Evolutionary conservation across 2,888 invertebrate genomes (phyloP).

Genomic region (Apodemia hepburni): DNA sequence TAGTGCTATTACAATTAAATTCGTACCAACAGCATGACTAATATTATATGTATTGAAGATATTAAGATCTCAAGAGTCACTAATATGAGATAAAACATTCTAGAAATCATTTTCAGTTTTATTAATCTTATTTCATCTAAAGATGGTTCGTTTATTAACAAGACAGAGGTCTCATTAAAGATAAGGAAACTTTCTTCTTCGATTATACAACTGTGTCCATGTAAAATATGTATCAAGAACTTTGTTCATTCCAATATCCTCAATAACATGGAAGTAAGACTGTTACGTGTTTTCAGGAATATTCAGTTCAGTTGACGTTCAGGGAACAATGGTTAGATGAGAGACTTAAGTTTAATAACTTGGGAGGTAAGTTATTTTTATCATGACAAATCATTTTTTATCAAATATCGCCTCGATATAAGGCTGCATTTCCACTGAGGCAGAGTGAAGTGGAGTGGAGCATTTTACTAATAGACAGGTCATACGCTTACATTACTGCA

Average conservation of each 20-base stretch:
- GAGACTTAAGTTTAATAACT: constrained; percentile 93
- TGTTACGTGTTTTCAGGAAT: constrained; percentile 87
- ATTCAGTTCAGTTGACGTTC: constrained; percentile 98
- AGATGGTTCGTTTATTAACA: background rate
- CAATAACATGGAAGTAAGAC: background rate
- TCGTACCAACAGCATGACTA: too few species aligned
- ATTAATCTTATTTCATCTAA: background rate
- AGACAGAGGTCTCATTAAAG: background rate
- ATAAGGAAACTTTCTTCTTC: background rate
- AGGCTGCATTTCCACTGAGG: too few species aligned
- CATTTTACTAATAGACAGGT: too few species aligned
- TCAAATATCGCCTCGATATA: too few species aligned
- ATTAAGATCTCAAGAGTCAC: too few species aligned
- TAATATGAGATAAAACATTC: too few species aligned
- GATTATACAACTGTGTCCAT: background rate
- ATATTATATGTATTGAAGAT: too few species aligned
- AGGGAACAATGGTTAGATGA: constrained; percentile 98
- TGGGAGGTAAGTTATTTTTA: constrained; percentile 82
- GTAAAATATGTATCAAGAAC: background rate
- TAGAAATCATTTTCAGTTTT: too few species aligned
- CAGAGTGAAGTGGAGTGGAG: too few species aligned
- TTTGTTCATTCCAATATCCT: background rate
- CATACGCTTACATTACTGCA: too few species aligned
- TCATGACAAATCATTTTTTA: too few species aligned
- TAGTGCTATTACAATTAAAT: too few species aligned